A percentile compares a stretch with the other conserved stretches of the same genome.
Evolutionary conservation across 2,888 invertebrate genomes (phyloP).

Genomic region (Uropetala carovei): DNA sequence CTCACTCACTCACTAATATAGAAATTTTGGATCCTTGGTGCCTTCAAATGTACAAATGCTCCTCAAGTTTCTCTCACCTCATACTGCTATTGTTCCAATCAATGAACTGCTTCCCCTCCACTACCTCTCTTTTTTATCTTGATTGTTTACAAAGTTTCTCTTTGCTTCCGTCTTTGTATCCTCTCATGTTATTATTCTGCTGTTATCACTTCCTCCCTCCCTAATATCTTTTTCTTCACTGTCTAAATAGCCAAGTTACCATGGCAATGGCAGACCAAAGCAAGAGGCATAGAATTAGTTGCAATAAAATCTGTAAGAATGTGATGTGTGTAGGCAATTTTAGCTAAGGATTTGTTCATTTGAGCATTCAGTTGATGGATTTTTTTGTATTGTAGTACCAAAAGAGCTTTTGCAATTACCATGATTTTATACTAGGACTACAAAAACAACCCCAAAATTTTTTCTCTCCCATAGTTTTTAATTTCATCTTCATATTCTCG

Average conservation of each 20-base stretch:
- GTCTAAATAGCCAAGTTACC: conserved; percentile 61
- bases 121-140: conserved; percentile 48
- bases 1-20: conserved; percentile 50
- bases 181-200: background rate
- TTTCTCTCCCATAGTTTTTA: conserved; percentile 25
- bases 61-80: conserved; percentile 48
- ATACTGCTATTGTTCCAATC: conserved; percentile 37
- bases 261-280: conserved; percentile 64
- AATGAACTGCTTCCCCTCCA: conserved; percentile 35
- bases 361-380: conserved; percentile 26
- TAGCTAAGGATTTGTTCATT: conserved; percentile 46
- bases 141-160: conserved; percentile 23
- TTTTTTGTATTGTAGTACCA: conserved; percentile 23
- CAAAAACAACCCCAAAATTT: conserved; percentile 33
- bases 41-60: conserved; percentile 64
- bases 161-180: conserved; percentile 38
- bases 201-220: conserved; percentile 18
- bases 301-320: conserved; percentile 58
- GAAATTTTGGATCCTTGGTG: conserved; percentile 63
- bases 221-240: conserved; percentile 19
- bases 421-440: conserved; percentile 49
- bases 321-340: conserved; percentile 41
- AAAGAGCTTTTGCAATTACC: conserved; percentile 51
- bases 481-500: conserved; percentile 26
- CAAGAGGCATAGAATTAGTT: conserved; percentile 59